Conservation (phyloP, 2,113 vertebrate genomes). For the Xenotilapia longispinis region DNA sequence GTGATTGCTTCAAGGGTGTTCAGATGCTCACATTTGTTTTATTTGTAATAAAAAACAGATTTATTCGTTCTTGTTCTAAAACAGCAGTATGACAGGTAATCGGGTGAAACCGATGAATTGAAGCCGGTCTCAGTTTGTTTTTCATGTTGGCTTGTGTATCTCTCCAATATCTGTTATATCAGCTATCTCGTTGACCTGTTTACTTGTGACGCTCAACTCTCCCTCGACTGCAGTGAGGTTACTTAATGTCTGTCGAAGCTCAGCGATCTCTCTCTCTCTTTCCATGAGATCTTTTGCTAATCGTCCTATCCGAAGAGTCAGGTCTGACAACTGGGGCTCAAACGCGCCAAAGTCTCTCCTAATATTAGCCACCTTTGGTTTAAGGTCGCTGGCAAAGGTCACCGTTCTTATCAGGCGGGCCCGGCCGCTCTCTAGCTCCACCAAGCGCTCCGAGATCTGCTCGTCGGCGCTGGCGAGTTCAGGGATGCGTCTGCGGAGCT, state of each 20-base stretch:
- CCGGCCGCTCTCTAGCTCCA: constrained; percentile 80
- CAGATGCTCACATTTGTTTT: neutral
- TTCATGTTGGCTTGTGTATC: constrained; percentile 1
- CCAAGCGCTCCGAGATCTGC: constrained; percentile 68
- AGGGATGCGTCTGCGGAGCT: constrained; percentile 61
- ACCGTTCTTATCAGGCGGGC: constrained; percentile 81
- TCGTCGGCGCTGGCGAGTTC: constrained; percentile 71
- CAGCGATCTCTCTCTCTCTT: constrained; percentile 75
- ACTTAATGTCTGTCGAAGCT: constrained; percentile 77
- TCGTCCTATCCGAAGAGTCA: constrained; percentile 82
- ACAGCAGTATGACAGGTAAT: neutral
- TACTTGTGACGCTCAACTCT: constrained; percentile 63
- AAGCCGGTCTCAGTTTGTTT: neutral
- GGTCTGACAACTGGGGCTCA: constrained; percentile 80
- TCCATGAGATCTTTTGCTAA: constrained; percentile 78
- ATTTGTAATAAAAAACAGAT: neutral
- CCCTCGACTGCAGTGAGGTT: constrained; percentile 72
- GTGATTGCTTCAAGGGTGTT: neutral
- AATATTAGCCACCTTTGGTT: constrained; percentile 83
- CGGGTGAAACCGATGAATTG: neutral
- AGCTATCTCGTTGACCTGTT: constrained; percentile 69
- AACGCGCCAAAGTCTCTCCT: constrained; percentile 79
- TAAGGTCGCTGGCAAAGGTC: constrained; percentile 85
- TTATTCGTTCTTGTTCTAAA: neutral
- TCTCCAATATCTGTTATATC: constrained; percentile 34